Evolutionary conservation across 1,140 invertebrate species (phyloP).

Genomic region (Eulimnadia texana): DNA sequence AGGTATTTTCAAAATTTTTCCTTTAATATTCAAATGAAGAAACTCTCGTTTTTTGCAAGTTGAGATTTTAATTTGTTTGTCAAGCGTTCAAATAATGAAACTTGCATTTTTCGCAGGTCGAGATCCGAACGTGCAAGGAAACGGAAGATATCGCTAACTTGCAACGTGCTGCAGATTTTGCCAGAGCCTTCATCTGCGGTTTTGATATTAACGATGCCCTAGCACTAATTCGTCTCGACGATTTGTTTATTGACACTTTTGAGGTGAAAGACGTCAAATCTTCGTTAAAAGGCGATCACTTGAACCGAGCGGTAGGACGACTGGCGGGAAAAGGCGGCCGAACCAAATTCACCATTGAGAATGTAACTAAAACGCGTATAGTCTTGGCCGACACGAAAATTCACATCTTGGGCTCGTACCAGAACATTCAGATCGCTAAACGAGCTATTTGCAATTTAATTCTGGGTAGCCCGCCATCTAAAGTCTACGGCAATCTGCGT

Average conservation of each 20-base stretch:
- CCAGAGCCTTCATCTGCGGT: slow-evolving; percentile 87
- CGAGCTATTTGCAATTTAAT: slow-evolving; percentile 96
- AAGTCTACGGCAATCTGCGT: slow-evolving; percentile 86
- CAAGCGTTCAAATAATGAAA: no score
- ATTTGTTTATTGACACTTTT: slow-evolving; percentile 94
- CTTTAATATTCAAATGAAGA: no score
- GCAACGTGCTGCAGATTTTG: slow-evolving; percentile 96
- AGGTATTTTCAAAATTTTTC: no score
- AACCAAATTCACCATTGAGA: slow-evolving; percentile 98
- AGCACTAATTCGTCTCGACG: slow-evolving; percentile 85
- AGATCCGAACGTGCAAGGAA: slow-evolving; percentile 58
- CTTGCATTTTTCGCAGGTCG: slow-evolving; percentile 37
- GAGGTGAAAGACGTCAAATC: slow-evolving; percentile 93
- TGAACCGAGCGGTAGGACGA: slow-evolving; percentile 86
- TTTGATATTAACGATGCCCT: slow-evolving; percentile 97
- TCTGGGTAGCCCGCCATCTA: slow-evolving; percentile 84
- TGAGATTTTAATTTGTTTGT: no score
- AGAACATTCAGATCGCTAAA: slow-evolving; percentile 90
- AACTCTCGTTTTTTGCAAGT: no score
- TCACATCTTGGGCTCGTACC: slow-evolving; percentile 92
- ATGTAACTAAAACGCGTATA: slow-evolving; percentile 96
- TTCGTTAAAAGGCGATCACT: slow-evolving; percentile 81
- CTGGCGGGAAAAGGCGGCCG: slow-evolving; percentile 93
- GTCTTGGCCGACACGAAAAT: slow-evolving; percentile 92
- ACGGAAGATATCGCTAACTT: slow-evolving; percentile 78